Percentiles rank a stretch among this genome's conserved stretches.
These are phyloP conservation scores for Drosophila sechellia DNA, from an alignment of 1,140 invertebrate genomes.

Conservation along the genomic window DNA sequence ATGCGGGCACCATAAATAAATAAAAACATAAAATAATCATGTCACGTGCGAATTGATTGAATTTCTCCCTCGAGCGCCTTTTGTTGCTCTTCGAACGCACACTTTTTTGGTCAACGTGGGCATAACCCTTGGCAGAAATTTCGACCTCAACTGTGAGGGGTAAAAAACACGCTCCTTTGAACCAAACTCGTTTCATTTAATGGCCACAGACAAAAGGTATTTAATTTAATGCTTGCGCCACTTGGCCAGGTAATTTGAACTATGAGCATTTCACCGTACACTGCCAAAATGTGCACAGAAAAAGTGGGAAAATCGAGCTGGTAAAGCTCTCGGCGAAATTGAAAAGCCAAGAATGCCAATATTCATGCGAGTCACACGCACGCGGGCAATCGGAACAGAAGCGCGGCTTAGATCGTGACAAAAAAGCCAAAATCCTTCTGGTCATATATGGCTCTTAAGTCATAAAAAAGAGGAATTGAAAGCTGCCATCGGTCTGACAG, in stretches of 20 bases:
- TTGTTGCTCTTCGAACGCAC: slow-evolving; percentile 42
- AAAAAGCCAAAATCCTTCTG: slow-evolving; percentile 63
- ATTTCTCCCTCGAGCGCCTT: slow-evolving; percentile 67
- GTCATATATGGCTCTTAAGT: slow-evolving; percentile 28
- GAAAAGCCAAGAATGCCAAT: slow-evolving; percentile 66
- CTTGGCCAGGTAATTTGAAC: slow-evolving; percentile 76
- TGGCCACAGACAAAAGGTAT: slow-evolving; percentile 77
- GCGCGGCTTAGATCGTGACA: slow-evolving; percentile 72
- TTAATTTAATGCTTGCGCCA: slow-evolving; percentile 74
- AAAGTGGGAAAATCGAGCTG: not conserved
- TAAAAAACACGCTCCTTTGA: not conserved
- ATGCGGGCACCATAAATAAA: slow-evolving; percentile 73
- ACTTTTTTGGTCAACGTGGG: slow-evolving; percentile 26
- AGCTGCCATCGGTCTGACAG: slow-evolving; percentile 30
- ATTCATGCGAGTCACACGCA: slow-evolving; percentile 65
- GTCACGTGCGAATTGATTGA: slow-evolving; percentile 81
- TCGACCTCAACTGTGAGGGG: not conserved
- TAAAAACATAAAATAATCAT: slow-evolving; percentile 79
- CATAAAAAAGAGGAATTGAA: slow-evolving; percentile 56
- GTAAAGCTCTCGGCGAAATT: slow-evolving; percentile 40
- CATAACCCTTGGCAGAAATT: slow-evolving; percentile 7
- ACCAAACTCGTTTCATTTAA: slow-evolving; percentile 61
- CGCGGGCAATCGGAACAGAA: slow-evolving; percentile 38
- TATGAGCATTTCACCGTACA: slow-evolving; percentile 48
- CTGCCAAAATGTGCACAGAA: slow-evolving; percentile 27